Conservation (phyloP, 2,888 invertebrate species). For the Parapristionchus giblindavisi region DNA sequence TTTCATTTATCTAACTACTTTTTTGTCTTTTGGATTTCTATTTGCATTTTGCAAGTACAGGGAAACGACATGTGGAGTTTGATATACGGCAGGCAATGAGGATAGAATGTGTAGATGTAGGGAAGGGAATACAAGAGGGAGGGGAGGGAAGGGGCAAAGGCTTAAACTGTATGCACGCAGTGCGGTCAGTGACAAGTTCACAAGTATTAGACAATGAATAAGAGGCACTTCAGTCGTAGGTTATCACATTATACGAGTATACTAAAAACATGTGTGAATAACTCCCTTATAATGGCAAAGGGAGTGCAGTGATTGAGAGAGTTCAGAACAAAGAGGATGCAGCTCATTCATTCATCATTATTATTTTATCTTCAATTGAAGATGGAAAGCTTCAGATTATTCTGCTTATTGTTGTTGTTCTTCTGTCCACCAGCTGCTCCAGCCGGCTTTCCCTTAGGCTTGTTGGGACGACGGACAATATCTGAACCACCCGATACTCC, state of each 20-base stretch:
- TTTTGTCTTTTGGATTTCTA: conserved; percentile 31
- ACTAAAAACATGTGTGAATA: no score
- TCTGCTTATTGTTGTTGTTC: conserved; percentile 22
- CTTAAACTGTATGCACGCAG: background rate
- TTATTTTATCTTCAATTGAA: conserved; percentile 13
- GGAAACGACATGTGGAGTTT: no score
- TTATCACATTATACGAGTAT: conserved; percentile 30
- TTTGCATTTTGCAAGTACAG: conserved; percentile 23
- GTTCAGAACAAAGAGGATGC: no score
- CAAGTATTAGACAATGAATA: conserved; percentile 18
- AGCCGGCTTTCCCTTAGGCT: conserved; percentile 23
- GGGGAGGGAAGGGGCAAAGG: conserved; percentile 17
- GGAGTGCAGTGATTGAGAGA: conserved; percentile 20
- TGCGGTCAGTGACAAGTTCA: conserved; percentile 22
- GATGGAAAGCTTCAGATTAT: conserved; percentile 29
- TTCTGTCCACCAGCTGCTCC: background rate
- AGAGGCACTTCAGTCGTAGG: conserved; percentile 29
- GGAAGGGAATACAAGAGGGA: conserved; percentile 21
- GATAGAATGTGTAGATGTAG: background rate
- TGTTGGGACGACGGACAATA: conserved; percentile 28
- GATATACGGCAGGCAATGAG: no score
- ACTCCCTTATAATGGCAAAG: no score
- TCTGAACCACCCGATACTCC: conserved; percentile 33
- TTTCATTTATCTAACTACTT: conserved; percentile 23
- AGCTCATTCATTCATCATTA: no score